Conservation (phyloP, 2,113 vertebrate genomes). For the Gallinago undulata region DNA sequence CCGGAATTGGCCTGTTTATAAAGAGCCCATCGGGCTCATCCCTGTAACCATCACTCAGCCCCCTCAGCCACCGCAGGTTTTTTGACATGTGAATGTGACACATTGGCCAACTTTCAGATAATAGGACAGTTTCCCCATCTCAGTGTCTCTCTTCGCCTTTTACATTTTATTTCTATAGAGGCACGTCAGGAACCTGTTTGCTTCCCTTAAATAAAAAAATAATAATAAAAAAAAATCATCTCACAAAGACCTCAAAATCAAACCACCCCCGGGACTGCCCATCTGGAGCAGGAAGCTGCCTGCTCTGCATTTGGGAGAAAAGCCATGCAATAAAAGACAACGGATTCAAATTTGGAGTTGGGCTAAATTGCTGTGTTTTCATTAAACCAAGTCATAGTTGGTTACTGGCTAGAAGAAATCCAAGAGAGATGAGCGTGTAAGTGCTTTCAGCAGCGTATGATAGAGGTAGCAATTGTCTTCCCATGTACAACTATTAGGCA, state of each 20-base stretch:
- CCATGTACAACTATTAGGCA: neutral
- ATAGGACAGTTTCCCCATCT: conserved; percentile 45
- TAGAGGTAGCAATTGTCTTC: neutral
- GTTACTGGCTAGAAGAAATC: neutral
- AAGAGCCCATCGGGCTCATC: conserved; percentile 6
- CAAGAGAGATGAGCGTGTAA: neutral
- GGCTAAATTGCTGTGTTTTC: neutral
- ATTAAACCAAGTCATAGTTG: neutral
- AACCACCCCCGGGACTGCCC: neutral
- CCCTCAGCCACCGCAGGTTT: conserved; percentile 26
- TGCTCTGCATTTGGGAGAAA: neutral
- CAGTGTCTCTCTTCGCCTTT: conserved; percentile 36
- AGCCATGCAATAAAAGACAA: neutral
- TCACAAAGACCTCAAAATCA: neutral
- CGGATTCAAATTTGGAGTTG: neutral
- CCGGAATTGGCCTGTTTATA: neutral
- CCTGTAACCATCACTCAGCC: conserved; percentile 45
- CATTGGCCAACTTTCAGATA: conserved; percentile 69
- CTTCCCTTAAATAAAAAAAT: neutral
- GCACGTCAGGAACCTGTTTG: conserved; percentile 48
- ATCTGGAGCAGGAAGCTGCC: neutral
- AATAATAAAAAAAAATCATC: neutral
- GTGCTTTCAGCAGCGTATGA: neutral
- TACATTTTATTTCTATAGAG: conserved; percentile 57
- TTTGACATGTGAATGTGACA: conserved; percentile 63